These are phyloP conservation scores for Thalassophryne amazonica DNA, from an alignment of 2,797 vertebrate species.

Conservation along the genomic window DNA sequence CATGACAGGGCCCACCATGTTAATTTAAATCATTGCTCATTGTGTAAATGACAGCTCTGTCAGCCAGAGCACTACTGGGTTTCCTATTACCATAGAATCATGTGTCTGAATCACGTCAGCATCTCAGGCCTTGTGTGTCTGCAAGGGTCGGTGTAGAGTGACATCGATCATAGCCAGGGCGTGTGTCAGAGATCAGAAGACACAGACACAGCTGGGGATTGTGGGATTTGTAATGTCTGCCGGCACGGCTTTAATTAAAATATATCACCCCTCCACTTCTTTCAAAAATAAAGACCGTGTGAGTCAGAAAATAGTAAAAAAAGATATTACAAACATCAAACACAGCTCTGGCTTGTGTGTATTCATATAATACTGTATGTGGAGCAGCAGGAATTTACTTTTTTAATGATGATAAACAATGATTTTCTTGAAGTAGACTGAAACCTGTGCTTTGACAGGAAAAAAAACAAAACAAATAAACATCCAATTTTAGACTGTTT, in stretches of 20 bases:
- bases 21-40: too few species aligned
- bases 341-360: too few species aligned
- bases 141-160: neutral
- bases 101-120: slow-evolving; percentile 22
- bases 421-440: too few species aligned
- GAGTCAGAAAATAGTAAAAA: neutral
- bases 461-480: slow-evolving; percentile 4
- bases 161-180: slow-evolving; percentile 44
- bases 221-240: slow-evolving; percentile 35
- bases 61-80: neutral
- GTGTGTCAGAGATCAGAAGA: neutral
- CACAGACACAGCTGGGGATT: slow-evolving; percentile 33
- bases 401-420: too few species aligned
- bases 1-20: too few species aligned
- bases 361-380: too few species aligned
- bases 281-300: neutral
- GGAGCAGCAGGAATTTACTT: too few species aligned
- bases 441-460: too few species aligned
- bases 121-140: neutral
- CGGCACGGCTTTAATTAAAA: slow-evolving; percentile 32
- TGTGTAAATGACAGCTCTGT: slow-evolving; percentile 1
- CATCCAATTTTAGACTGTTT: slow-evolving; percentile 33
- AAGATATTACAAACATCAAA: too few species aligned
- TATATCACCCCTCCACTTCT: slow-evolving; percentile 14
- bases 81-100: slow-evolving; percentile 37